Percentiles rank a stretch among this genome's conserved stretches.
These are phyloP conservation scores for Coenobita brevimanus DNA, from an alignment of 1,140 invertebrate genomes.

Conservation along the genomic window DNA sequence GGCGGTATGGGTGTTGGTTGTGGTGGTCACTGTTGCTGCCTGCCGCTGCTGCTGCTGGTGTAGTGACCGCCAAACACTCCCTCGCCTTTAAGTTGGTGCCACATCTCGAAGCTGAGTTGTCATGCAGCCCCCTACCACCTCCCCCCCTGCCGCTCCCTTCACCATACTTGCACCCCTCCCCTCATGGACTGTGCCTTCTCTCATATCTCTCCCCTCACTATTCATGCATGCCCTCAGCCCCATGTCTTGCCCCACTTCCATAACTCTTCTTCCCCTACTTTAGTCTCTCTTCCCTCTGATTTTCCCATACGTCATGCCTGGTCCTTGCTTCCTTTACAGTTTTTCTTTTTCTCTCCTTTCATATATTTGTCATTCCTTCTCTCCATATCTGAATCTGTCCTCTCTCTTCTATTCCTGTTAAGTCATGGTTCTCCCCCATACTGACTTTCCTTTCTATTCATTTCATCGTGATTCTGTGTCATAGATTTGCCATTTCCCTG, in stretches of 20 bases:
- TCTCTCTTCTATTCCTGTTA: background rate
- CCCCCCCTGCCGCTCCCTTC: background rate
- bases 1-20: too few relatives aligned
- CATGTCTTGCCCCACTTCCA: too few relatives aligned
- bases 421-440: too few relatives aligned
- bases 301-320: background rate
- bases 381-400: background rate
- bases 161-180: background rate
- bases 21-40: background rate
- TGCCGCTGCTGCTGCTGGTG: background rate
- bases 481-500: too few relatives aligned
- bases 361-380: background rate
- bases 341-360: background rate
- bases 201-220: background rate
- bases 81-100: conserved; percentile 35
- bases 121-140: conserved; percentile 19
- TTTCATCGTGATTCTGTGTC: too few relatives aligned
- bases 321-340: background rate
- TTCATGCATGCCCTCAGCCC: background rate
- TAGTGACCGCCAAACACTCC: conserved; percentile 13
- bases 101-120: conserved; percentile 41
- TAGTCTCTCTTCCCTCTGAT: background rate
- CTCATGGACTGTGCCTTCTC: too few relatives aligned
- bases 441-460: too few relatives aligned
- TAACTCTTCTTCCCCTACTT: background rate